Percentiles rank a stretch among this genome's conserved stretches.
Evolutionary conservation across 2,797 vertebrate species (phyloP).

Genomic region (Allobates femoralis): DNA sequence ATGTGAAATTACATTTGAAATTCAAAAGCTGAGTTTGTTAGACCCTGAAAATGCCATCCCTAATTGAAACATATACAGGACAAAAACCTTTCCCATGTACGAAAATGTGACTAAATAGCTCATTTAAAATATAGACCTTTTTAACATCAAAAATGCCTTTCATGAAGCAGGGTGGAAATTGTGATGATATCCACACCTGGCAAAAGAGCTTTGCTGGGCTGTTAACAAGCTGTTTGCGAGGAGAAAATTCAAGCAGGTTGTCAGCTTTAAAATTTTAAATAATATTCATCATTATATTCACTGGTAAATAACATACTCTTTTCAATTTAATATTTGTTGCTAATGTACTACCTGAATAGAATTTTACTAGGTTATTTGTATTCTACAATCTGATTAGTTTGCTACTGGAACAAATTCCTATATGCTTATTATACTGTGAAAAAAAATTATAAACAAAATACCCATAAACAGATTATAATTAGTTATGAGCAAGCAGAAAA

Average conservation of each 20-base stretch:
- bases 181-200: constrained; percentile 53
- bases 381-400: background rate
- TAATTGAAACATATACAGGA: constrained; percentile 48
- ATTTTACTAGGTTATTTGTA: background rate
- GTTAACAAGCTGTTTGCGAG: constrained; percentile 61
- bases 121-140: constrained; percentile 55
- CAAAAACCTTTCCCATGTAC: constrained; percentile 22
- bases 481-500: no score
- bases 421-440: background rate
- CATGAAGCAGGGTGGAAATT: constrained; percentile 50
- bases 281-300: constrained; percentile 41
- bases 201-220: constrained; percentile 34
- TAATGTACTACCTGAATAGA: constrained; percentile 12
- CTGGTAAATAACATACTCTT: constrained; percentile 30
- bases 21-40: constrained; percentile 50
- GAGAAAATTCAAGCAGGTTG: constrained; percentile 38
- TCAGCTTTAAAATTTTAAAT: constrained; percentile 46
- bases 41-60: constrained; percentile 49
- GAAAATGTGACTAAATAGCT: constrained; percentile 56
- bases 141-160: constrained; percentile 55
- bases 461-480: no score
- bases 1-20: constrained; percentile 56
- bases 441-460: no score
- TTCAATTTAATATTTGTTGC: constrained; percentile 40
- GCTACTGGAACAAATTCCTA: background rate